Conservation (phyloP, 2,113 vertebrate species). For the Menidia beryllina region DNA sequence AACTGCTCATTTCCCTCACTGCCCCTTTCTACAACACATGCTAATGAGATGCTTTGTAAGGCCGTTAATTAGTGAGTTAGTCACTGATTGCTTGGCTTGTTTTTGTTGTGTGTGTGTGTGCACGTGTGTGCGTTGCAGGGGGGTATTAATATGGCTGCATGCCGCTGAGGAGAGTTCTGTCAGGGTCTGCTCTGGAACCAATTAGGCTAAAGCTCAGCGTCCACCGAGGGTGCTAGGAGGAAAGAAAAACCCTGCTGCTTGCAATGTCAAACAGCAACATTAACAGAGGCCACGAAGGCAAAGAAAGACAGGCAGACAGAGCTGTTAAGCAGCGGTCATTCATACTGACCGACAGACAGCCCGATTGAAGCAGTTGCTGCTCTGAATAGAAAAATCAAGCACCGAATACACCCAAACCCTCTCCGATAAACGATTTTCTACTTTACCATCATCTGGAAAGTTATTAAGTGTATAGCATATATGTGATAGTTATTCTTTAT, state of each 20-base stretch:
- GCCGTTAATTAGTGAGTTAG: constrained; percentile 97
- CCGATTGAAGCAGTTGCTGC: constrained; percentile 21
- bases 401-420: constrained; percentile 13
- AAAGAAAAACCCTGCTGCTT: constrained; percentile 84
- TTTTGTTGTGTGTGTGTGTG: constrained; percentile 89
- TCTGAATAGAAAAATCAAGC: constrained; percentile 33
- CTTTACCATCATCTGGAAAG: background rate
- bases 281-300: constrained; percentile 79
- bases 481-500: background rate
- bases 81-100: constrained; percentile 94
- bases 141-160: constrained; percentile 89
- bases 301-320: constrained; percentile 45
- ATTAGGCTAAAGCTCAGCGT: constrained; percentile 92
- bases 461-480: constrained; percentile 3
- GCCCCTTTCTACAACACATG: constrained; percentile 86
- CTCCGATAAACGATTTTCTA: background rate
- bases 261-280: constrained; percentile 87
- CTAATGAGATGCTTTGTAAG: constrained; percentile 99
- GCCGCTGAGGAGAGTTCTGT: constrained; percentile 87
- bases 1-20: constrained; percentile 83
- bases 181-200: constrained; percentile 98
- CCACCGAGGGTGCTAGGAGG: constrained; percentile 85
- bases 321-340: constrained; percentile 54
- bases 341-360: constrained; percentile 11
- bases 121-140: constrained; percentile 52